Percentiles rank a stretch among this genome's conserved stretches.
These are phyloP conservation scores for Bombus confusus DNA, from an alignment of 1,140 invertebrate species.

Conservation along the genomic window DNA sequence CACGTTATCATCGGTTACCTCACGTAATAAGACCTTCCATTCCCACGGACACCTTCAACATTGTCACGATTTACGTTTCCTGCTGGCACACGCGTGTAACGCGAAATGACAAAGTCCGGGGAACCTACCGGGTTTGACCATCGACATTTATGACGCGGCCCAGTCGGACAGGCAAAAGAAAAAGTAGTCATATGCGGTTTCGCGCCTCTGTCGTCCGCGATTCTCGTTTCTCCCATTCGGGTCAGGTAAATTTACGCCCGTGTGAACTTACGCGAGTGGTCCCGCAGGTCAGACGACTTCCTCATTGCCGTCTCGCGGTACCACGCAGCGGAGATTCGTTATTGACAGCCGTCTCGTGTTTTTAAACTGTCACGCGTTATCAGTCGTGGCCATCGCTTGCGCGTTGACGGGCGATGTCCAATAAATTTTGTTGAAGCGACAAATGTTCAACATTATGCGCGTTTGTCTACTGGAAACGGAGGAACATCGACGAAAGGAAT, in stretches of 20 bases:
- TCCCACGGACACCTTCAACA: background rate
- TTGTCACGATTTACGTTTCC: conserved; percentile 10
- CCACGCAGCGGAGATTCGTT: conserved; percentile 36
- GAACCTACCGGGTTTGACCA: conserved; percentile 22
- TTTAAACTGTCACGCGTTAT: conserved; percentile 11
- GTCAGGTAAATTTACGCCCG: conserved; percentile 56
- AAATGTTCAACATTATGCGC: background rate
- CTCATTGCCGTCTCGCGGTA: conserved; percentile 51
- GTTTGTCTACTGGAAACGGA: background rate
- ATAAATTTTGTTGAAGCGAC: conserved; percentile 9
- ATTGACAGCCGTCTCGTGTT: conserved; percentile 11
- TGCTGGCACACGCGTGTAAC: background rate
- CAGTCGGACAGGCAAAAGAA: background rate
- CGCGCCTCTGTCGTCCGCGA: conserved; percentile 18
- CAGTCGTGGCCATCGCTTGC: background rate
- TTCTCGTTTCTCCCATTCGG: conserved; percentile 38
- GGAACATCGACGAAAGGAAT: background rate
- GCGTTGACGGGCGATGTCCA: conserved; percentile 5
- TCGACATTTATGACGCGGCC: conserved; percentile 43
- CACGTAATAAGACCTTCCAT: background rate
- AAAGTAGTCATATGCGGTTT: conserved; percentile 36
- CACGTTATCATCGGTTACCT: background rate
- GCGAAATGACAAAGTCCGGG: background rate
- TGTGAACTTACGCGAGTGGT: conserved; percentile 27
- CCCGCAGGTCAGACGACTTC: conserved; percentile 47